Conservation (phyloP, 1,140 invertebrate species). For the Lerema accius region DNA sequence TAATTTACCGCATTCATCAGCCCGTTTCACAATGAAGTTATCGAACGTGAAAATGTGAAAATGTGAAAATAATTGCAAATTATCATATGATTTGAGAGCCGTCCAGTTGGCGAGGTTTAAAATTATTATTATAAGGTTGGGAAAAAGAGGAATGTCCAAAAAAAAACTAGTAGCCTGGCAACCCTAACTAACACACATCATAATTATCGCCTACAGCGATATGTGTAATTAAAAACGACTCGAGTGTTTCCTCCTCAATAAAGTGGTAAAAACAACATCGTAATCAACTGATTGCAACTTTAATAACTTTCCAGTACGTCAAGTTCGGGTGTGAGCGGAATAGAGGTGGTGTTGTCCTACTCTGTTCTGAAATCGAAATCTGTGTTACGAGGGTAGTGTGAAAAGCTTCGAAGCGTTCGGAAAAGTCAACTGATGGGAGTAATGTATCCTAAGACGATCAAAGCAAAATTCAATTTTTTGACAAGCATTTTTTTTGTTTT, state of each 20-base stretch:
- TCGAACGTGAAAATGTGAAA: too few relatives aligned
- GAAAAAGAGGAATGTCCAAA: too few relatives aligned
- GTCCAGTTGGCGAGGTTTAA: too few relatives aligned
- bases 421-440: constrained; percentile 36
- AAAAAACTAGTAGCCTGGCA: not conserved
- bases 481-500: too few relatives aligned
- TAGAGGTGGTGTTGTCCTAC: constrained; percentile 38
- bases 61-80: too few relatives aligned
- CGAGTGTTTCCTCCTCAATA: constrained; percentile 62
- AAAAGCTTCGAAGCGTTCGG: too few relatives aligned
- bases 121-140: too few relatives aligned
- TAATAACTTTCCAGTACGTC: constrained; percentile 62
- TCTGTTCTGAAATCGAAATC: constrained; percentile 53
- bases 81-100: too few relatives aligned
- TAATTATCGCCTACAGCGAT: constrained; percentile 36
- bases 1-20: too few relatives aligned
- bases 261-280: constrained; percentile 65
- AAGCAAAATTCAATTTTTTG: too few relatives aligned
- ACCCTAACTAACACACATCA: constrained; percentile 3
- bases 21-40: too few relatives aligned
- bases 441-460: not conserved
- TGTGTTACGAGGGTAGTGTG: constrained; percentile 55
- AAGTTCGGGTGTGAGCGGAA: constrained; percentile 54
- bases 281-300: constrained; percentile 76
- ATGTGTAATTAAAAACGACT: constrained; percentile 58